Conservation (phyloP, 2,888 invertebrate genomes). For the Macaria notata region DNA sequence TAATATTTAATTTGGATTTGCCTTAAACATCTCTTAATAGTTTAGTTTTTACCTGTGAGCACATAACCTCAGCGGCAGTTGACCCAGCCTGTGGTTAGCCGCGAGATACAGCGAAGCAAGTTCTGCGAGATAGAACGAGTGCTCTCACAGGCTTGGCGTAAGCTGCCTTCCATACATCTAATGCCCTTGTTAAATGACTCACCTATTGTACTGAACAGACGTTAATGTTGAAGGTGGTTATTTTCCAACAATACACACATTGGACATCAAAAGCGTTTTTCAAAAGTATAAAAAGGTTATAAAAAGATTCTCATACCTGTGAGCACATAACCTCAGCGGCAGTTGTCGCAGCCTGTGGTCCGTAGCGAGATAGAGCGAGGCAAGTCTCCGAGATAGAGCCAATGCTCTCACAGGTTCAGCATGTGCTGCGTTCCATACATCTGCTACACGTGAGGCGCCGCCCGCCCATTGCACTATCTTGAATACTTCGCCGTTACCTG, state of each 20-base stretch:
- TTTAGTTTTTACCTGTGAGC: conserved; percentile 53
- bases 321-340: conserved; percentile 74
- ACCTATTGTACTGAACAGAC: conserved; percentile 78
- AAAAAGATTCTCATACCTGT: conserved; percentile 41
- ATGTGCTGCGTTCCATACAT: conserved; percentile 82
- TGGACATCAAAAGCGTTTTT: no score
- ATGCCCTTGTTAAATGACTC: conserved; percentile 78
- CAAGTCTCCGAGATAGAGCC: conserved; percentile 78
- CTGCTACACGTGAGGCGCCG: conserved; percentile 79
- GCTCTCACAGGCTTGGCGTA: conserved; percentile 81
- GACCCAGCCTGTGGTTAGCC: conserved; percentile 81
- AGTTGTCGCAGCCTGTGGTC: conserved; percentile 82
- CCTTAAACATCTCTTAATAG: no score
- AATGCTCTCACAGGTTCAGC: conserved; percentile 82
- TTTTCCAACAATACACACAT: no score
- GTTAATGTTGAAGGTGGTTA: no score
- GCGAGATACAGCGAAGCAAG: conserved; percentile 83
- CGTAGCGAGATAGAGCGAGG: conserved; percentile 83
- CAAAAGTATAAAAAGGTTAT: no score
- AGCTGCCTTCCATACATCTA: conserved; percentile 83
- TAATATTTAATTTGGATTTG: no score
- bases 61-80: conserved; percentile 78
- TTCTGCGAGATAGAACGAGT: conserved; percentile 78
- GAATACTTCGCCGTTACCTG: conserved; percentile 83
- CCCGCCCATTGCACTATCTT: conserved; percentile 85